Evolutionary conservation across 2,888 invertebrate genomes (phyloP).

Genomic region (Heterodera filipjevi): DNA sequence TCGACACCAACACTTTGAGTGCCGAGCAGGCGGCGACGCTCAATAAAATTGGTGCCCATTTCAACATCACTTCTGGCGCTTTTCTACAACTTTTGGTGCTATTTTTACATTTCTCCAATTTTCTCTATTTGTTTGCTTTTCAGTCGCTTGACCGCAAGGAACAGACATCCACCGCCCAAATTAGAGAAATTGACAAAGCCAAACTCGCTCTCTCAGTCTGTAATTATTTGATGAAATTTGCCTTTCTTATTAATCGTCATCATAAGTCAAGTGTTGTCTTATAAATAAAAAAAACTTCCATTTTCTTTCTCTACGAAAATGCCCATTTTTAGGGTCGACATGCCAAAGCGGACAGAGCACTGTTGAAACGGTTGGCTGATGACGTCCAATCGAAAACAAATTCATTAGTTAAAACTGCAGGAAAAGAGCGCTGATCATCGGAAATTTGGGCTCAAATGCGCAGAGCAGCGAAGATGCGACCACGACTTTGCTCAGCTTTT

Average conservation of each 20-base stretch:
- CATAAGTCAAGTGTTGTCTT: too few species aligned
- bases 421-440: slow-evolving; percentile 50
- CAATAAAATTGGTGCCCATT: slow-evolving; percentile 56
- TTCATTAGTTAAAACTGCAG: slow-evolving; percentile 3
- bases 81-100: slow-evolving; percentile 37
- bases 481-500: slow-evolving; percentile 47
- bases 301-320: too few species aligned
- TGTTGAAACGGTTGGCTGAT: slow-evolving; percentile 43
- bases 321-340: slow-evolving; percentile 53
- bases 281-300: too few species aligned
- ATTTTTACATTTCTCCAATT: background rate
- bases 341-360: slow-evolving; percentile 54
- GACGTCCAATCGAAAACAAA: background rate
- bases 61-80: slow-evolving; percentile 39
- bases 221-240: slow-evolving; percentile 28
- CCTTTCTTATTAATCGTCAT: background rate
- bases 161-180: slow-evolving; percentile 50
- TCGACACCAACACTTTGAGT: slow-evolving; percentile 47
- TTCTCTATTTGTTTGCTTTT: slow-evolving; percentile 24
- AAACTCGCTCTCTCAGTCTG: slow-evolving; percentile 57
- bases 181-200: slow-evolving; percentile 60
- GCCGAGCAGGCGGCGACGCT: slow-evolving; percentile 47
- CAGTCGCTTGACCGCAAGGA: slow-evolving; percentile 56
- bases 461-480: slow-evolving; percentile 54
- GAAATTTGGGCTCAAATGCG: slow-evolving; percentile 33